These are phyloP conservation scores for Drosophila guanche DNA, from an alignment of 1,140 invertebrate species.

Conservation along the genomic window DNA sequence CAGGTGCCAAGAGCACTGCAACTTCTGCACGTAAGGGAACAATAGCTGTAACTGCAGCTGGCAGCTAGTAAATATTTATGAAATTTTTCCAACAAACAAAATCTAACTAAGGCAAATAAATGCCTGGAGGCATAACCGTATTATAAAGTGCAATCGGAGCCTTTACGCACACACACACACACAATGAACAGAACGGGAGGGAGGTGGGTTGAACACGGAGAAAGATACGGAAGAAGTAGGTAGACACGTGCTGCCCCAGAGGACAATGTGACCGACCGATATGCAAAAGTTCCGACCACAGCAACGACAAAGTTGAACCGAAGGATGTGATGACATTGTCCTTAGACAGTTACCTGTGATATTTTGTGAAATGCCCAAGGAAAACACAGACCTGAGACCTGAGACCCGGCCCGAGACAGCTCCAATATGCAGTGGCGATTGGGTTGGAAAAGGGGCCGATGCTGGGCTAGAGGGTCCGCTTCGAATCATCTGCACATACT, in stretches of 20 bases:
- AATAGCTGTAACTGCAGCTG: constrained; percentile 54
- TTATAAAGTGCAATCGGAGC: constrained; percentile 69
- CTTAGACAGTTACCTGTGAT: constrained; percentile 72
- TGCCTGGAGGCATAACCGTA: constrained; percentile 55
- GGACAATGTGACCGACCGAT: constrained; percentile 69
- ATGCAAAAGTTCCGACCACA: constrained; percentile 66
- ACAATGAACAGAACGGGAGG: background rate
- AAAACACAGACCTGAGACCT: constrained; percentile 15
- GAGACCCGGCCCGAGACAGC: constrained; percentile 31
- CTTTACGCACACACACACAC: constrained; percentile 44
- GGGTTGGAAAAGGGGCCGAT: background rate
- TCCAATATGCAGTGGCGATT: constrained; percentile 36
- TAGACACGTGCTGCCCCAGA: constrained; percentile 58
- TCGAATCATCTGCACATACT: constrained; percentile 29
- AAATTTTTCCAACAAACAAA: constrained; percentile 58
- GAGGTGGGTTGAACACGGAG: constrained; percentile 1
- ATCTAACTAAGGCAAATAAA: constrained; percentile 65
- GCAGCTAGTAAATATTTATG: constrained; percentile 64
- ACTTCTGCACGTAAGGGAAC: constrained; percentile 5
- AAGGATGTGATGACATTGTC: constrained; percentile 67
- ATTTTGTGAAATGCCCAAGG: constrained; percentile 63
- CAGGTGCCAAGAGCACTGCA: constrained; percentile 24
- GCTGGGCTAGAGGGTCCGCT: background rate
- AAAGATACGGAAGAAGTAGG: constrained; percentile 2
- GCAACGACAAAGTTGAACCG: constrained; percentile 28